A percentile compares a stretch with the other conserved stretches of the same genome.
Conservation (phyloP, 2,797 vertebrate genomes). For the Pipistrellus pygmaeus region DNA sequence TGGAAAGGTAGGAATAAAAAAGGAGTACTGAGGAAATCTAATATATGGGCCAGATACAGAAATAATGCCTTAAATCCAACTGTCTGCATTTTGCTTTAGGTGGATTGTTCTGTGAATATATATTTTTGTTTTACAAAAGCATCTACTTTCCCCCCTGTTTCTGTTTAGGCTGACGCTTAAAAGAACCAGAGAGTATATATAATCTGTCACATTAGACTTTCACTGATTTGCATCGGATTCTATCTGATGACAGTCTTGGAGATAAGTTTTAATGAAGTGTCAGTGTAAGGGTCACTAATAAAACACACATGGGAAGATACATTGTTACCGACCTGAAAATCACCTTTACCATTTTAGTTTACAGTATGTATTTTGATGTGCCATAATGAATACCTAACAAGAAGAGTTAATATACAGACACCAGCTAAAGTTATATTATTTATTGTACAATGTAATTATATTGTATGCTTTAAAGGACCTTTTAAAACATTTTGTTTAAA, state of each 20-base stretch:
- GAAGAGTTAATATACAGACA: slow-evolving; percentile 36
- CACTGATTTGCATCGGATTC: slow-evolving; percentile 62
- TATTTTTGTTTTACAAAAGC: slow-evolving; percentile 31
- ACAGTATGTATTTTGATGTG: slow-evolving; percentile 8
- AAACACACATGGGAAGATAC: slow-evolving; percentile 2
- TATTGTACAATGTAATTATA: slow-evolving; percentile 13
- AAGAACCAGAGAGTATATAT: slow-evolving; percentile 47
- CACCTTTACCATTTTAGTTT: slow-evolving; percentile 31
- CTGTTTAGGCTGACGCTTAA: slow-evolving; percentile 53
- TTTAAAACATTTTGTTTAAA: slow-evolving; percentile 51
- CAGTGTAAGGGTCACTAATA: slow-evolving; percentile 44
- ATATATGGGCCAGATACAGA: not conserved
- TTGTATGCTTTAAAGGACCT: slow-evolving; percentile 11
- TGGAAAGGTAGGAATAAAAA: slow-evolving; percentile 14
- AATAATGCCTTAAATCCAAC: slow-evolving; percentile 6
- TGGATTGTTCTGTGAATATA: slow-evolving; percentile 53
- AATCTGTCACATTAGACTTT: slow-evolving; percentile 48
- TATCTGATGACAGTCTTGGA: slow-evolving; percentile 40
- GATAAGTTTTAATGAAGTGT: slow-evolving; percentile 65
- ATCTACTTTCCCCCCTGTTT: not conserved
- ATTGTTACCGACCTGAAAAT: slow-evolving; percentile 55
- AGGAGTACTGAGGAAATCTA: slow-evolving; percentile 36
- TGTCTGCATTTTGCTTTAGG: slow-evolving; percentile 54
- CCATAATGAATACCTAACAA: not conserved
- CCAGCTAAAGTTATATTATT: slow-evolving; percentile 50